Percentiles rank a stretch among this genome's conserved stretches.
These are phyloP conservation scores for Elanoides forficatus DNA, from an alignment of 2,113 vertebrate species.

Conservation along the genomic window DNA sequence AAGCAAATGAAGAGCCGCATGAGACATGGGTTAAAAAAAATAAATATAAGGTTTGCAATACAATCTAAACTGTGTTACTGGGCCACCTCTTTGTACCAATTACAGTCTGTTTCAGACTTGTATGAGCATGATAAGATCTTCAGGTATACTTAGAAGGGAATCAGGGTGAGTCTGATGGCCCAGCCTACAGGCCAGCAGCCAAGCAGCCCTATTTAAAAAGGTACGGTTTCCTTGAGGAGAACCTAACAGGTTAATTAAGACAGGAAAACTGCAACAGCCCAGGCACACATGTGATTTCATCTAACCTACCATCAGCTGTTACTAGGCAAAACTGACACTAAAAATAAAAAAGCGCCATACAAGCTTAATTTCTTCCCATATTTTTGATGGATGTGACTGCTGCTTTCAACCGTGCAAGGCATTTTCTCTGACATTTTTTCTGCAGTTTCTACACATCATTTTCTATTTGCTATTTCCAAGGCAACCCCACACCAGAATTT, in stretches of 20 bases:
- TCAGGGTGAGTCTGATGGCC: not conserved
- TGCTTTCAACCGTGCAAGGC: not conserved
- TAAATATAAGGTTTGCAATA: not conserved
- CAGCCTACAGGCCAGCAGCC: not conserved
- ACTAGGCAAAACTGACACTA: not conserved
- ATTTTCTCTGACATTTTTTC: not conserved
- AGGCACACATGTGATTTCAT: not conserved
- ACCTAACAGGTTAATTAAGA: not conserved
- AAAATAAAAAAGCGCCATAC: not conserved
- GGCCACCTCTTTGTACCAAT: not conserved
- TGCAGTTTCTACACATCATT: not conserved
- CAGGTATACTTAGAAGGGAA: not conserved
- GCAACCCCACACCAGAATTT: not conserved
- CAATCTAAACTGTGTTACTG: not conserved
- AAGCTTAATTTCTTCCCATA: not conserved
- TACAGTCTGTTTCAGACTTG: not conserved
- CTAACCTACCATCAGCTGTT: not conserved
- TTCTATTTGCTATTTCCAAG: constrained; percentile 19
- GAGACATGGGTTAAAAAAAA: not conserved
- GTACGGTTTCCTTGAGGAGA: not conserved
- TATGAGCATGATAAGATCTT: not conserved
- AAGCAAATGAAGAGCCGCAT: not conserved
- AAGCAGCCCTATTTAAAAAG: not conserved
- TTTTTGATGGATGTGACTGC: not conserved
- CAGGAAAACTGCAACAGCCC: not conserved